Base-by-base conservation (phyloP, 2,113 vertebrate genomes). In the Hylia prasina region DNA sequence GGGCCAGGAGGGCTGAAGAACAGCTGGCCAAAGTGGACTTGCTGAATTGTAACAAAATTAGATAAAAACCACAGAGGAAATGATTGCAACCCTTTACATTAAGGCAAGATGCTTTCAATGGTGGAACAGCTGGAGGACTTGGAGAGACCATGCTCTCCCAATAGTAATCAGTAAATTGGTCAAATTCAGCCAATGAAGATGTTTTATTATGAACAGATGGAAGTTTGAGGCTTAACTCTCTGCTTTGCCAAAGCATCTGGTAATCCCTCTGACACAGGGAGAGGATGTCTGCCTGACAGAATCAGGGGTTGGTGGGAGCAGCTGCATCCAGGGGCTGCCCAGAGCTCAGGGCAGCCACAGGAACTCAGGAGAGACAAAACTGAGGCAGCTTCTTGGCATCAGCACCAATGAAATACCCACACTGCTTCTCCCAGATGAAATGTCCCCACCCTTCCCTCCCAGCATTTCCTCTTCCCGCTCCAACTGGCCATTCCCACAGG, bases 1-100 rank as follows among this genome's bases (percentile, higher is more conserved):
- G 2, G 89, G 93, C 87, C 94, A 93, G 84, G 56, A 78, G 88
- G 88, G 88, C 54, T 54, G 80, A 93, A 39, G 84, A 94, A 65
- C 96, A 97, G 96, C 93, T 94, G 93, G 92, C 66, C 75, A 33
- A 83, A 87, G 75, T 40, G 79, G 92, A 76, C 92, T 70, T 9
- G 8, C 76, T 90, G 87, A 96, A 93, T 94, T 77, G 60, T 15
- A 76, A 85, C 58, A 70, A 87, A 94, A 94, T 85, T 53, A 70
- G 84, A 82, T 87, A 71, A 90, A 92, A 96, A 68, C 30, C 33
- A 82, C 58, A 31, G 86, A 94, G 82, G 91, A 96, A 96, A 89
- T 45, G 1, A 47, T 24, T 56, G 73, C 75, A 91, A 4, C 3
- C 47, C 68, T 72, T 94, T 87, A 40, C n/a, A 66, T 60, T 19